Evolutionary conservation across 2,888 invertebrate genomes (phyloP).

Genomic region (Nymphalis urticae): DNA sequence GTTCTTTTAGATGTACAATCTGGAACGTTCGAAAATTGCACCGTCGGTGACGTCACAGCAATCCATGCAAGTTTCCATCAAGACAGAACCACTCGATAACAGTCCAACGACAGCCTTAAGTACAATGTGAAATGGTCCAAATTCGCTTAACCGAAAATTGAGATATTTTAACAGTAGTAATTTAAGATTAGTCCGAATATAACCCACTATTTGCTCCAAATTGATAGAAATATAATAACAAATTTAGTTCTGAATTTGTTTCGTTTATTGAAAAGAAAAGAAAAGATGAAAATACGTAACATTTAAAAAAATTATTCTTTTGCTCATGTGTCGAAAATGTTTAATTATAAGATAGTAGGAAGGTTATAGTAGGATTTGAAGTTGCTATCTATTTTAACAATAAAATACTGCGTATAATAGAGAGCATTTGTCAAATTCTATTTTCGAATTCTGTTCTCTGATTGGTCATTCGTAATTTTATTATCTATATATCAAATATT

Average conservation of each 20-base stretch:
- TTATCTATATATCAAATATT: not conserved
- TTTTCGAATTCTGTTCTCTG: not conserved
- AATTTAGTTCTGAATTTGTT: too few species aligned
- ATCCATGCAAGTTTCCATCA: slow-evolving; percentile 55
- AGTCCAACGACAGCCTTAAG: not conserved
- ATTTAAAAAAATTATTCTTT: too few species aligned
- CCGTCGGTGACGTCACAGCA: slow-evolving; percentile 45
- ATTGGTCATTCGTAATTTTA: not conserved
- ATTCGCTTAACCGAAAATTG: too few species aligned
- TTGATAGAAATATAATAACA: too few species aligned
- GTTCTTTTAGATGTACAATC: slow-evolving; percentile 67
- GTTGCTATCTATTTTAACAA: too few species aligned
- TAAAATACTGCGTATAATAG: not conserved
- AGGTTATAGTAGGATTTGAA: not conserved
- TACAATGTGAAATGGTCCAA: not conserved
- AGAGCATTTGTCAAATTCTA: not conserved
- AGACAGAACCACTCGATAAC: slow-evolving; percentile 58
- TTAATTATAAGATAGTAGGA: too few species aligned
- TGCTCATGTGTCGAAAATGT: not conserved
- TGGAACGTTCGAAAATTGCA: slow-evolving; percentile 62
- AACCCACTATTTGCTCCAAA: not conserved
- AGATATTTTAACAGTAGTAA: not conserved
- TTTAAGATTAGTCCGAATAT: not conserved
- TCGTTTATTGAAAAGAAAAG: too few species aligned
- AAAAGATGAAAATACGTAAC: too few species aligned